Conservation (phyloP, 2,113 vertebrate genomes). For the Semnornis frantzii region DNA sequence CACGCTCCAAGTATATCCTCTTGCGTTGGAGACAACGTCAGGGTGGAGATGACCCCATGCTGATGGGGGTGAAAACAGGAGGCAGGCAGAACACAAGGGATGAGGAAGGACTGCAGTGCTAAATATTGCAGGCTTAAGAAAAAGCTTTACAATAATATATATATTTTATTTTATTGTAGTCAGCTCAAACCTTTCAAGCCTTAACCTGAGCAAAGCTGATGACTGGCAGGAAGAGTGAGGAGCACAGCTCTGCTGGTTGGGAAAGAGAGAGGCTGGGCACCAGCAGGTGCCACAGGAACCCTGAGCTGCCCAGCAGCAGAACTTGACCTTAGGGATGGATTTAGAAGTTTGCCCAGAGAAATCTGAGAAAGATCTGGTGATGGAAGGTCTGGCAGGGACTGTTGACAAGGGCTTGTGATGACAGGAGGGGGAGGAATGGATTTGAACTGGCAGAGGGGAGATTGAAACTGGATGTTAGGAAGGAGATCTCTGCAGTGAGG, state of each 20-base stretch:
- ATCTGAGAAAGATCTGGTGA: not conserved
- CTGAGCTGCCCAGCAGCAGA: not conserved
- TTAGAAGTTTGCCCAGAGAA: not conserved
- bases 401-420: too few species aligned
- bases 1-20: not conserved
- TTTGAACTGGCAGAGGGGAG: too few species aligned
- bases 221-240: not conserved
- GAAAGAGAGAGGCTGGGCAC: not conserved
- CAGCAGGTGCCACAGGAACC: fast-evolving
- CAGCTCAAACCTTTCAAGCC: not conserved
- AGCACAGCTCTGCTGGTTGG: not conserved
- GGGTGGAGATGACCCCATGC: not conserved
- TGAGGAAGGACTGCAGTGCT: fast-evolving
- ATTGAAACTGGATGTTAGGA: too few species aligned
- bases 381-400: too few species aligned
- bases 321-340: not conserved
- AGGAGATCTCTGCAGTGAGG: too few species aligned
- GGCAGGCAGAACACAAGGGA: too few species aligned
- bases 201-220: not conserved
- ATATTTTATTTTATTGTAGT: not conserved
- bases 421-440: too few species aligned
- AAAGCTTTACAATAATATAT: not conserved
- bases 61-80: fast-evolving
- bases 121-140: not conserved
- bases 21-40: too few species aligned